These are phyloP conservation scores for Alectura lathami DNA, from an alignment of 2,113 vertebrate genomes.

Conservation along the genomic window DNA sequence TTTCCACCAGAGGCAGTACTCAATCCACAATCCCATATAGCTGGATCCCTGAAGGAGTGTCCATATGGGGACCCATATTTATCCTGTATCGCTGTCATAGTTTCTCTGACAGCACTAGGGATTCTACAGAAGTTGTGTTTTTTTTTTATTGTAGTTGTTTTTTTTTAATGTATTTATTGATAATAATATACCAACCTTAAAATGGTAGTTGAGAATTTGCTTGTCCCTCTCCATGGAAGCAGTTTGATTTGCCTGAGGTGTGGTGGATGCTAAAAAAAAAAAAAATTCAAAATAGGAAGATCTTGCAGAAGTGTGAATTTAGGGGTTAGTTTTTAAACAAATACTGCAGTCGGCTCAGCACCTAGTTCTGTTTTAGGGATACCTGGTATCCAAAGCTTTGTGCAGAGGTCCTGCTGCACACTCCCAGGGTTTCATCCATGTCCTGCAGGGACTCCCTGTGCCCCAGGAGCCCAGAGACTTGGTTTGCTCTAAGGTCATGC, in stretches of 20 bases:
- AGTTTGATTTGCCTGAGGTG: not conserved
- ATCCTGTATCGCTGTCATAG: not conserved
- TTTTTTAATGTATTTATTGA: not conserved
- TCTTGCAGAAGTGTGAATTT: not conserved
- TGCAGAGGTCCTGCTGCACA: not conserved
- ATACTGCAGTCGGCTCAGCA: not conserved
- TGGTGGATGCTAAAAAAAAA: not conserved
- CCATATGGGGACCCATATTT: not conserved
- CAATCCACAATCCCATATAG: not conserved
- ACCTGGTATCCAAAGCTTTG: not conserved
- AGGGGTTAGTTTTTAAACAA: not conserved
- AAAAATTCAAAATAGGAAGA: not conserved
- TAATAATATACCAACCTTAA: not conserved
- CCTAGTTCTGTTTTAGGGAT: not conserved
- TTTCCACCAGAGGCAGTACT: not conserved
- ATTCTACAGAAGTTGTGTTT: not conserved
- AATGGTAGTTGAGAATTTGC: not conserved
- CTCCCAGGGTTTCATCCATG: not conserved
- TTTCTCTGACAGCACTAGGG: not conserved
- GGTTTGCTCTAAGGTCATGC: constrained; percentile 20
- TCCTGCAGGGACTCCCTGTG: not conserved
- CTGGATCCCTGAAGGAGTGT: not conserved
- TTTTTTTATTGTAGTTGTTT: not conserved
- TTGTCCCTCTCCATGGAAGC: not conserved
- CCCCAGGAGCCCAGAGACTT: not conserved